These are phyloP conservation scores for Sciurus carolinensis DNA, from an alignment of 2,797 vertebrate genomes.

Conservation along the genomic window DNA sequence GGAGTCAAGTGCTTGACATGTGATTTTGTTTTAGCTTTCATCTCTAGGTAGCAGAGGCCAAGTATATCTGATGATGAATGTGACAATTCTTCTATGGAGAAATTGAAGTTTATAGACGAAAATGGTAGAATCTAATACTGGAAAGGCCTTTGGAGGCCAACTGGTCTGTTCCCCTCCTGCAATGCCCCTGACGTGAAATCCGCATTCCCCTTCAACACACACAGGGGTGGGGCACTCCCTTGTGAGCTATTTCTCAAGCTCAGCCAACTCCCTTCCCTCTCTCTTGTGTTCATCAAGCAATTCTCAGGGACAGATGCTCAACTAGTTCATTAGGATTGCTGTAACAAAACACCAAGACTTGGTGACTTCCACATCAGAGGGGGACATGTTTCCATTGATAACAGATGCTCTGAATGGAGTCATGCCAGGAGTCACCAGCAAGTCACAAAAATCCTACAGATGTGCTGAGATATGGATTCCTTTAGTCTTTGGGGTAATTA, in stretches of 20 bases:
- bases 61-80: not conserved
- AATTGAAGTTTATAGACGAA: not conserved
- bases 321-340: not conserved
- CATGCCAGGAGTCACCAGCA: no score
- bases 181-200: not conserved
- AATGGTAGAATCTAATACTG: not conserved
- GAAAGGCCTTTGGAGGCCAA: not conserved
- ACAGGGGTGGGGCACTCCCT: not conserved
- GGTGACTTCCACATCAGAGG: not conserved
- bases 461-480: not conserved
- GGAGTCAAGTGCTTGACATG: not conserved
- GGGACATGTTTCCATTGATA: not conserved
- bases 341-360: not conserved
- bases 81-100: not conserved
- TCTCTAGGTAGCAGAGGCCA: constrained; percentile 7
- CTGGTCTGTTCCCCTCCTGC: not conserved
- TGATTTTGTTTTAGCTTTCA: not conserved
- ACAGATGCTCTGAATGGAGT: not conserved
- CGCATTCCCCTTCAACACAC: not conserved
- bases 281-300: not conserved
- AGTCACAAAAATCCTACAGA: not conserved
- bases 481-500: not conserved
- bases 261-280: not conserved
- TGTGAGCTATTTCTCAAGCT: not conserved
- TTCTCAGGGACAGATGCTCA: not conserved